A percentile compares a stretch with the other conserved stretches of the same genome.
phyloP scores from a whole-genome alignment of 2,888 invertebrate species.

The Cephus pulcher region DNA sequence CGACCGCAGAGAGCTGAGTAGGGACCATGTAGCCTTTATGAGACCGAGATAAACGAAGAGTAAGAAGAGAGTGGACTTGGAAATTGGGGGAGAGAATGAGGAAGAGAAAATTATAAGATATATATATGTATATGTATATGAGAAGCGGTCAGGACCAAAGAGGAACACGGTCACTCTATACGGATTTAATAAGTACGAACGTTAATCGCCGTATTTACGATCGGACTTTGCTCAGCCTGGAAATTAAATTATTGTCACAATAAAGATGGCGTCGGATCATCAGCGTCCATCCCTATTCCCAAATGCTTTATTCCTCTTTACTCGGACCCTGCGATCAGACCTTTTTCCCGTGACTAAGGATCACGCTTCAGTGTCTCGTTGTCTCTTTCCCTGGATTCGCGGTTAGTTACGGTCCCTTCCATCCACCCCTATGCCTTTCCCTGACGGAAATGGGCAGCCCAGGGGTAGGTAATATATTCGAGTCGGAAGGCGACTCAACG shows the following conservation, averaged over 20 bases:
- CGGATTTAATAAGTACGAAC: conserved; percentile 61
- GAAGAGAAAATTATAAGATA: background rate
- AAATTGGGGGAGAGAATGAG: background rate
- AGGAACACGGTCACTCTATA: conserved; percentile 19
- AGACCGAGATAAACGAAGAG: conserved; percentile 24
- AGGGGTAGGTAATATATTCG: conserved; percentile 17
- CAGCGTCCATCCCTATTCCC: too few relatives aligned
- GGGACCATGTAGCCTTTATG: conserved; percentile 21
- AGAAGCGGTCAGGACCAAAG: background rate
- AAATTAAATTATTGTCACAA: conserved; percentile 63
- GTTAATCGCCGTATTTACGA: conserved; percentile 64
- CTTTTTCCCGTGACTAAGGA: too few relatives aligned
- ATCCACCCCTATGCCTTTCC: too few relatives aligned
- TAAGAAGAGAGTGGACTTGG: background rate
- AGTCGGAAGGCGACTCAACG: conserved; percentile 27
- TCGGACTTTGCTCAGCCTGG: conserved; percentile 38
- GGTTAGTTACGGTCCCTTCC: too few relatives aligned
- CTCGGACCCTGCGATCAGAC: conserved; percentile 13
- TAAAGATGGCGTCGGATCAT: conserved; percentile 42
- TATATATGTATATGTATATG: too few relatives aligned
- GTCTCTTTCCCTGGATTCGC: too few relatives aligned
- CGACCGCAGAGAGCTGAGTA: conserved; percentile 32
- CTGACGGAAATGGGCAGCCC: too few relatives aligned
- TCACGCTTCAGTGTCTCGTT: too few relatives aligned
- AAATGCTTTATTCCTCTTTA: too few relatives aligned